These are phyloP conservation scores for Lasioglossum zephyrum DNA, from an alignment of 2,888 invertebrate genomes.

Conservation along the genomic window DNA sequence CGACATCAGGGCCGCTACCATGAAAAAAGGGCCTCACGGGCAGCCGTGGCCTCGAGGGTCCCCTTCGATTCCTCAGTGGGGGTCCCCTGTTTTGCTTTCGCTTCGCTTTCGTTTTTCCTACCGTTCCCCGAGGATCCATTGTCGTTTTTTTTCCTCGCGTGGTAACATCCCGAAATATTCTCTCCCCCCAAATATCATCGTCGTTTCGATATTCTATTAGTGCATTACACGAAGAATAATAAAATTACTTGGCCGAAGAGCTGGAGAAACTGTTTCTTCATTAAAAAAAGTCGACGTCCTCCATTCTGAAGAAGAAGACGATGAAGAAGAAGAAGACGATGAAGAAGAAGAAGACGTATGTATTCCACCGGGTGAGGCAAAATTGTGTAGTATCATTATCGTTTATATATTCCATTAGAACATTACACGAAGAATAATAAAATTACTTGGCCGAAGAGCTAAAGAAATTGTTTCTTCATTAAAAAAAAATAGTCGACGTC, in stretches of 20 bases:
- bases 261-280: neutral
- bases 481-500: neutral
- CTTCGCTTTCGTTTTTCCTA: slow-evolving; percentile 50
- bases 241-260: neutral
- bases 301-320: neutral
- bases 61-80: slow-evolving; percentile 72
- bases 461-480: neutral
- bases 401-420: neutral
- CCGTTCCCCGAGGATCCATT: slow-evolving; percentile 54
- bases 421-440: neutral
- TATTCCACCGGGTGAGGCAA: neutral
- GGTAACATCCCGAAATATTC: neutral
- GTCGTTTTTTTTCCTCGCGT: slow-evolving; percentile 44
- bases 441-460: neutral
- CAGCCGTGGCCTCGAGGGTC: slow-evolving; percentile 59
- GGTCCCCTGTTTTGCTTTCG: slow-evolving; percentile 43
- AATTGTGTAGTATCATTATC: neutral
- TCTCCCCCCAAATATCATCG: neutral
- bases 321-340: neutral
- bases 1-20: slow-evolving; percentile 43
- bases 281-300: neutral
- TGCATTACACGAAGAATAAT: neutral
- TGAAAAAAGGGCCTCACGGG: slow-evolving; percentile 76
- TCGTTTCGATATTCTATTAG: neutral
- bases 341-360: neutral